These are phyloP conservation scores for Sturmia bella DNA, from an alignment of 2,888 invertebrate genomes.

Conservation along the genomic window DNA sequence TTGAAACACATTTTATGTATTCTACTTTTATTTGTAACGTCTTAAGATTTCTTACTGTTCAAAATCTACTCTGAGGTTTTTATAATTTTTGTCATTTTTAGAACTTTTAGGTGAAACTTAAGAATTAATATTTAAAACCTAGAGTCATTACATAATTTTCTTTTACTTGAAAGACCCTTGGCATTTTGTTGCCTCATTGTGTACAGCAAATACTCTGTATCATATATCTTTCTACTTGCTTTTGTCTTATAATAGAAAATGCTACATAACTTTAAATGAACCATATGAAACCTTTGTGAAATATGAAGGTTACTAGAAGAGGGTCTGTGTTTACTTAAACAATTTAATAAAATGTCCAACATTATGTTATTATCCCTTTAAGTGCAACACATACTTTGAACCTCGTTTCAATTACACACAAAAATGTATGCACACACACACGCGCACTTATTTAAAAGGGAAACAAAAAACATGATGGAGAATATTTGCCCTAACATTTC, in stretches of 20 bases:
- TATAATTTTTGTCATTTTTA: too few species aligned
- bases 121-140: too few species aligned
- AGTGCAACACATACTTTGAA: constrained; percentile 27
- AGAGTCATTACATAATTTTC: not conserved
- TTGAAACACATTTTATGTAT: too few species aligned
- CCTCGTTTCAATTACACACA: constrained; percentile 25
- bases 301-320: constrained; percentile 50
- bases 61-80: too few species aligned
- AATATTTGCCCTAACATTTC: constrained; percentile 52
- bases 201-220: not conserved
- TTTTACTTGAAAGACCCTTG: not conserved
- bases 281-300: constrained; percentile 19
- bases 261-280: constrained; percentile 36
- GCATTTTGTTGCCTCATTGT: constrained; percentile 21
- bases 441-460: too few species aligned
- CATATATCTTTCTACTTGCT: not conserved
- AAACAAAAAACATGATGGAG: constrained; percentile 7
- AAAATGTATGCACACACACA: constrained; percentile 1
- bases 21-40: too few species aligned
- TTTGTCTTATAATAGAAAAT: constrained; percentile 22
- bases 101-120: too few species aligned
- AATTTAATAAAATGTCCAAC: constrained; percentile 61
- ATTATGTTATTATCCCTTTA: constrained; percentile 67
- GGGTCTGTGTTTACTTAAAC: constrained; percentile 46
- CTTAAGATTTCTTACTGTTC: too few species aligned